Evolutionary conservation across 1,140 invertebrate genomes (phyloP), one percentile per base, ranked within the genome.

Genomic region (Drosophila melanica): DNA sequence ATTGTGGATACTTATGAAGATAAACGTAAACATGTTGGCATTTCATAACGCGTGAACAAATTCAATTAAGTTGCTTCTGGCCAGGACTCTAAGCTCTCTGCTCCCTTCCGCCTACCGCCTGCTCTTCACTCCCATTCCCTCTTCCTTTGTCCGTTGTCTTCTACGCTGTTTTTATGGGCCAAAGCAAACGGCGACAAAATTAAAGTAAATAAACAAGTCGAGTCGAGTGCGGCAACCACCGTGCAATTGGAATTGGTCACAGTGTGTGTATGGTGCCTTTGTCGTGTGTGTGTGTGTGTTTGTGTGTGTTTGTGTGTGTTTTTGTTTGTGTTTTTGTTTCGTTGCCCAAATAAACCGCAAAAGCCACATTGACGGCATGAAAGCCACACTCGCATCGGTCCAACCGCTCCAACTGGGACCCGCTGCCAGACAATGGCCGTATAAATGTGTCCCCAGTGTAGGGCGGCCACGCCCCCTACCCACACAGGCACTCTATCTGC

Each of bases 1-100:
- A 45, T 58, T 58, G 55, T 44, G 33, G 42, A 47, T 47, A 54
- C 57, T 45, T 54, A 48, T 33, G 42, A 48, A 70, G 51, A 70
- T 64, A 70, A 70, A 64, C 71, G 48, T 55, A 60, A 68, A 69
- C 65, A 74, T 62, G 57, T 69, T 50, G 70, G 37, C 76, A 87
- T 87, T 81, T 79, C 81, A 86, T 87, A 86, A 86, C 75, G 79
- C 82, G 75, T 87, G 79, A 87, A 72, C 79, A 87, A 86, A 86
- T 86, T 86, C 82, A 86, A 86, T 86, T 86, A 87, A 86, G 82
- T 72, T 70, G 53, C 54, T 65, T 67, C 42, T 41, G 41, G 42
- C 37, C 14, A 11, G 8, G 9, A 35, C 33, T 35, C 41, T 35
- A 35, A 30, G 33, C n/a, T 44, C 8, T 33, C 30, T 42, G 30